Evolutionary conservation across 2,113 vertebrate genomes (phyloP), one percentile per base, ranked within the genome.

Genomic region (Percopsis transmontana): DNA sequence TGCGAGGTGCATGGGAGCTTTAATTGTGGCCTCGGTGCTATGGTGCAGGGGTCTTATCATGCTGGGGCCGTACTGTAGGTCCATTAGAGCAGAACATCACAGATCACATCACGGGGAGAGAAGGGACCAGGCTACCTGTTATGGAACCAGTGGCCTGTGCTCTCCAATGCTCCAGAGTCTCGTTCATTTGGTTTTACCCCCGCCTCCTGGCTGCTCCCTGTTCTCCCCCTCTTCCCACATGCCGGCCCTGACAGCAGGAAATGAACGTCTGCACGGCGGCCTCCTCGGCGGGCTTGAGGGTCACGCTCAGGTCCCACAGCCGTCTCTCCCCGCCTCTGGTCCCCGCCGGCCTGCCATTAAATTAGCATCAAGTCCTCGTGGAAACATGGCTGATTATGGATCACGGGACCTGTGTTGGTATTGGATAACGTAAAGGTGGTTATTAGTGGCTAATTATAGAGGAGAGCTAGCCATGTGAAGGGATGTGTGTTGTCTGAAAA

Each of bases 231-330:
- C 72, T 23, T 60, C 61, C 74, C 67, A 13, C 57, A 59, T 48
- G 24, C 57, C 62, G 68, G 21, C 64, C 62, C 61, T 86, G 79
- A 87, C 77, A 84, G 72, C 66, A 83, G 80, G 72, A 84, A 89
- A 87, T 79, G 70, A 86, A 78, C 5, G 66, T 68, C 80, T 80
- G 60, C 77, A 90, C 85, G 85, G 85, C 87, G 84, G 81, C 80
- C 84, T 78, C 76, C 38, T 77, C 15, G 79, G 79, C 24, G 60
- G 78, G 39, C 69, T 23, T 15, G 1, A 78, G 66, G 66, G 57
- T 41, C 11, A 5, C 56, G 72, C 15, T 8, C 3, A 19, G n/a
- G 3, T 19, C 58, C 66, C 72, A 76, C 68, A 14, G 21, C 55
- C 74, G 21, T 55, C 53, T 76, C 39, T 67, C 80, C 59, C 47